Evolutionary conservation across 23 tunicate species (phyloP).

Genomic region (Oikopleura dioica): DNA sequence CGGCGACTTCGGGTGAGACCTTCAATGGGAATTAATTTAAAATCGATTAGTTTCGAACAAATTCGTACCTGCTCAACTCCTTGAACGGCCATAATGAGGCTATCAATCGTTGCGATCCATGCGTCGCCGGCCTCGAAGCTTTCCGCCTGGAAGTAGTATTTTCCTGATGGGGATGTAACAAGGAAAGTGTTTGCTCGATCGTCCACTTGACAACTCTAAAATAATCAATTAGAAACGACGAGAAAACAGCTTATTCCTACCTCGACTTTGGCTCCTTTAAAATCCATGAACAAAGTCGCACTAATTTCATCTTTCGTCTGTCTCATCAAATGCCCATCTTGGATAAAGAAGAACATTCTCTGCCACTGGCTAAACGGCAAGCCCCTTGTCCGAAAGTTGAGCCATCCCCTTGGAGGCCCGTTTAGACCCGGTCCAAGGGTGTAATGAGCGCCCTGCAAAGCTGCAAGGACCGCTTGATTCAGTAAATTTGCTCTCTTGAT

Average conservation of each 20-base stretch:
- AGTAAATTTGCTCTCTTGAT: neutral
- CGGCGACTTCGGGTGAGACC: neutral
- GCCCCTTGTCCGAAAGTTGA: neutral
- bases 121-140: neutral
- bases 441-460: neutral
- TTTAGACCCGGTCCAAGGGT: neutral
- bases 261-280: neutral
- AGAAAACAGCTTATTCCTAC: neutral
- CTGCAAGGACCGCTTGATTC: neutral
- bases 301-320: neutral
- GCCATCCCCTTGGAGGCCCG: slow-evolving; percentile 5
- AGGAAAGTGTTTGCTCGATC: slow-evolving; percentile 8
- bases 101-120: neutral
- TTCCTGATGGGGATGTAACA: neutral
- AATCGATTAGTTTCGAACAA: too few relatives aligned
- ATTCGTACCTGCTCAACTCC: too few relatives aligned
- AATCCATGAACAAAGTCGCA: neutral
- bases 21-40: too few relatives aligned
- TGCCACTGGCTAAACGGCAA: slow-evolving; percentile 8
- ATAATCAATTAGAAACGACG: neutral
- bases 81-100: neutral
- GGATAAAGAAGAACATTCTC: neutral
- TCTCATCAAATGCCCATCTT: slow-evolving; percentile 11
- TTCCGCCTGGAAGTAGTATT: slow-evolving; percentile 7
- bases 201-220: slow-evolving; percentile 3